Evolutionary conservation across 92 coral and sea anemone species (phyloP).

Genomic region (Plumapathes pennacea): DNA sequence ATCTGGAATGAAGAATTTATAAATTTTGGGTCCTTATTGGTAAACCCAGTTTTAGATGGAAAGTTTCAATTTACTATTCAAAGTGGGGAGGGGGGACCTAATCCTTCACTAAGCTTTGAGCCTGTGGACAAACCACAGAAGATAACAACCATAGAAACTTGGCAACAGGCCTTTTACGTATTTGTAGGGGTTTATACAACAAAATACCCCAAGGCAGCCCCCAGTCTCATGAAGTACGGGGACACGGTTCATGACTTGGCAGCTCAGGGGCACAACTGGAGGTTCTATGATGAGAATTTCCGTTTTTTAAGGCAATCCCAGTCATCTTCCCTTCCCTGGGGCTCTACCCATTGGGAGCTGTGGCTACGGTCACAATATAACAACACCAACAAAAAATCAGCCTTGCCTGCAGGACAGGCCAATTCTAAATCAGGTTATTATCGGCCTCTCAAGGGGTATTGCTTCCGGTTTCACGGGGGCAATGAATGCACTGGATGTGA

Average conservation of each 20-base stretch:
- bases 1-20: conserved; percentile 21
- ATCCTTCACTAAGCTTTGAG: conserved; percentile 12
- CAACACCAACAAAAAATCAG: no score
- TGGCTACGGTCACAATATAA: conserved; percentile 36
- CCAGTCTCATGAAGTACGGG: conserved; percentile 54
- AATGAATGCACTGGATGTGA: neutral
- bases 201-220: conserved; percentile 23
- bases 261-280: conserved; percentile 58
- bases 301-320: conserved; percentile 22
- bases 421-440: no score
- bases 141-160: conserved; percentile 11
- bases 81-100: neutral
- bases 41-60: conserved; percentile 3
- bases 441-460: neutral
- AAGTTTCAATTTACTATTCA: conserved; percentile 25
- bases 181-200: conserved; percentile 41
- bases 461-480: neutral
- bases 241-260: conserved; percentile 38
- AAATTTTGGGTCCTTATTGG: conserved; percentile 12
- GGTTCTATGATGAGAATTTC: conserved; percentile 48
- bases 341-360: conserved; percentile 43
- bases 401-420: no score
- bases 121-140: conserved; percentile 14
- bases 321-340: conserved; percentile 32
- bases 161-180: conserved; percentile 47